Percentiles rank a stretch among this genome's conserved stretches.
Evolutionary conservation across 2,888 invertebrate species (phyloP).

Genomic region (Apantesis nais): DNA sequence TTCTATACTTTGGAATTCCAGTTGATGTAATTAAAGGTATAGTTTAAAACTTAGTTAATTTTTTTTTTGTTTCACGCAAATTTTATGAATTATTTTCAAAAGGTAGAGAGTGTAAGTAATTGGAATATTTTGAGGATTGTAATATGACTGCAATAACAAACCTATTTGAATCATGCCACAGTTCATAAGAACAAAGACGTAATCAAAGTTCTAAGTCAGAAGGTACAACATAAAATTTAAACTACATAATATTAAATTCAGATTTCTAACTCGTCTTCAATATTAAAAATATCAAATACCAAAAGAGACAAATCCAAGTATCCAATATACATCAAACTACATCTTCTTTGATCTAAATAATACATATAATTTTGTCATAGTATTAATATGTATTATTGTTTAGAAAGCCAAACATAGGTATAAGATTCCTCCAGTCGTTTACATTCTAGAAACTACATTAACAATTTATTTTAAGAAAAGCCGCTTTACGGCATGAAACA

Average conservation of each 20-base stretch:
- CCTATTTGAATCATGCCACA: background rate
- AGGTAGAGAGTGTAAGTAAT: background rate
- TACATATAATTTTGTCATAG: no score
- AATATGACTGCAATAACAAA: no score
- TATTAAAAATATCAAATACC: conserved; percentile 24
- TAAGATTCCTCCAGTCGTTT: background rate
- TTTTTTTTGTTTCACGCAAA: background rate
- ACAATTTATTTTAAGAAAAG: background rate
- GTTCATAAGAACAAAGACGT: no score
- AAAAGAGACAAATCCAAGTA: no score
- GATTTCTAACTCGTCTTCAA: conserved; percentile 15
- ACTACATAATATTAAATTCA: conserved; percentile 19
- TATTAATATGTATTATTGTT: background rate
- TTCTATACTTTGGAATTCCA: background rate
- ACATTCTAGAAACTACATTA: background rate
- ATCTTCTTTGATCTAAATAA: no score
- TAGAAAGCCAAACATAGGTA: background rate
- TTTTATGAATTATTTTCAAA: background rate
- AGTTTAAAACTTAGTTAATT: background rate
- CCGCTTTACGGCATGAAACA: background rate
- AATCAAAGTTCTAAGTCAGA: no score
- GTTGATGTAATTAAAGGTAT: background rate
- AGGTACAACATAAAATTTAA: background rate
- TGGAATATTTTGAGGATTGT: background rate
- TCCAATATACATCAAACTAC: conserved; percentile 32